Percentiles rank a stretch among this genome's conserved stretches.
Conservation (phyloP, 2,113 vertebrate genomes). For the Crotalus helleri region DNA sequence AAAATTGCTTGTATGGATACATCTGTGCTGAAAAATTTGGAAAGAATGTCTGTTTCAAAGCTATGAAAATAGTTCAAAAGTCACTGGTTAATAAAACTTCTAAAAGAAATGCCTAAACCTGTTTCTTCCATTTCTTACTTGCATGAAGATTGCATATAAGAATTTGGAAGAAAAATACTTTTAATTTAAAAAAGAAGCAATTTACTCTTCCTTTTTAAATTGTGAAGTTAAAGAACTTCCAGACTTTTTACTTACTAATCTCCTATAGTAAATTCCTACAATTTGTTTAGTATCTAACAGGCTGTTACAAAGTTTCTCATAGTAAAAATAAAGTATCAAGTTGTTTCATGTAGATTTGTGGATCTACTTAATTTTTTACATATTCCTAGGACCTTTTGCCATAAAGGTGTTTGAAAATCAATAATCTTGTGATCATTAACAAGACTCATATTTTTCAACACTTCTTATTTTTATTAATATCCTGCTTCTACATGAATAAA, state of each 20-base stretch:
- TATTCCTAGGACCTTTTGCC: background rate
- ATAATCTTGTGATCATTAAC: background rate
- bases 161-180: background rate
- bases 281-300: background rate
- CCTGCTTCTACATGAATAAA: background rate
- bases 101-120: background rate
- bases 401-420: background rate
- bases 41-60: conserved; percentile 18
- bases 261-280: background rate
- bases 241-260: background rate
- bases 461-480: background rate
- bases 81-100: background rate
- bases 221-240: background rate
- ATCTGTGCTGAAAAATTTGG: conserved; percentile 48
- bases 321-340: background rate
- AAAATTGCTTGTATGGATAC: conserved; percentile 46
- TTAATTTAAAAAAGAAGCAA: background rate
- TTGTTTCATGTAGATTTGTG: background rate
- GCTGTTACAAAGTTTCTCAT: background rate
- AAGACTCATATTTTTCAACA: background rate
- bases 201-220: background rate
- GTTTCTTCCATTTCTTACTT: background rate
- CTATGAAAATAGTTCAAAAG: conserved; percentile 35
- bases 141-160: background rate
- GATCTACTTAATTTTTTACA: background rate